phyloP scores from a whole-genome alignment of 2,797 vertebrate species.

The Hoplostethus mediterraneus region DNA sequence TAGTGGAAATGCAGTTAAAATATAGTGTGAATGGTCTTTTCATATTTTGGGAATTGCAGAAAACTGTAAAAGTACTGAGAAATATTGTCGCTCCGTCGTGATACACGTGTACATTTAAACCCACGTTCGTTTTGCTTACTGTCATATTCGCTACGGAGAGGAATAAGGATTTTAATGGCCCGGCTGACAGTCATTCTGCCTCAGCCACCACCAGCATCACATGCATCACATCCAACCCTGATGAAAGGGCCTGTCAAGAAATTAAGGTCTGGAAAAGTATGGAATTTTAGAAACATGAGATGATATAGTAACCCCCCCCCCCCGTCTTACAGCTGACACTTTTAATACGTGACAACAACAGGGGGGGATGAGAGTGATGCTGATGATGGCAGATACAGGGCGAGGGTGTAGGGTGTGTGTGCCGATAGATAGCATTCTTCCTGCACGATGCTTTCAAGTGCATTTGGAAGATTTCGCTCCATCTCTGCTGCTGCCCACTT shows the following conservation, averaged over 20 bases:
- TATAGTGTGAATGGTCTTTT: not conserved
- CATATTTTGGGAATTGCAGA: not conserved
- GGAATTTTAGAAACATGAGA: not conserved
- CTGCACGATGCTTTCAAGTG: no score
- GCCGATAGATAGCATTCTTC: no score
- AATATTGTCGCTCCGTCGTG: not conserved
- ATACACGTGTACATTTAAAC: not conserved
- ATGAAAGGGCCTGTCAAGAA: not conserved
- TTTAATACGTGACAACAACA: not conserved
- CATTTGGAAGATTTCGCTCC: no score
- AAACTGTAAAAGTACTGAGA: not conserved
- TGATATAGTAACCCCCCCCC: not conserved
- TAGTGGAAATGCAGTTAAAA: not conserved
- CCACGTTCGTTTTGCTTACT: not conserved
- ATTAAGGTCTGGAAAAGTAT: slow-evolving; percentile 1
- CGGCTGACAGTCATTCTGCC: no score
- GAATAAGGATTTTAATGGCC: no score
- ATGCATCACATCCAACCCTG: no score
- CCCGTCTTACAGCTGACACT: no score
- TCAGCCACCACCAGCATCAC: no score
- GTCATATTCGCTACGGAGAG: not conserved
- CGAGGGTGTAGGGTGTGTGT: not conserved
- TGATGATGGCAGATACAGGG: not conserved
- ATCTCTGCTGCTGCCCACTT: not conserved
- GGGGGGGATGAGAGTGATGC: not conserved